These are phyloP conservation scores for Heterocephalus glaber DNA, from an alignment of 2,113 vertebrate genomes.

Conservation along the genomic window DNA sequence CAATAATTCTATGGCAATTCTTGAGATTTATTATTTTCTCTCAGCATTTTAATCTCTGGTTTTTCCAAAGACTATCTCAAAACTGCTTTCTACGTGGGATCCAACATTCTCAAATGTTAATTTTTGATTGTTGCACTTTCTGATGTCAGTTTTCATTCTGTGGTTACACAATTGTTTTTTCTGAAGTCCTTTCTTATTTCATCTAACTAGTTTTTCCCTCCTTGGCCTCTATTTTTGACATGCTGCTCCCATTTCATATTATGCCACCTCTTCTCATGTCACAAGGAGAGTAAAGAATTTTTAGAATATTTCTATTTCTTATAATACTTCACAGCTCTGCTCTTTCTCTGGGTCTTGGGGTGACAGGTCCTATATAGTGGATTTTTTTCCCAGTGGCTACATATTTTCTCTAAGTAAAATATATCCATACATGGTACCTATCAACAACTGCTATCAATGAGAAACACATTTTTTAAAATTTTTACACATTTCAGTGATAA, in stretches of 20 bases:
- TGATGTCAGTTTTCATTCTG: neutral
- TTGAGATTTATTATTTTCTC: neutral
- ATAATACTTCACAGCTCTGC: neutral
- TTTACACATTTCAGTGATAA: constrained; percentile 63
- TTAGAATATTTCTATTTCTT: neutral
- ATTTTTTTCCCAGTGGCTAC: neutral
- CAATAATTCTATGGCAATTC: neutral
- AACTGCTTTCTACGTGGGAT: neutral
- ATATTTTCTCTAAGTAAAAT: constrained; percentile 10
- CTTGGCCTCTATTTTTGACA: neutral
- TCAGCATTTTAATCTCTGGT: neutral
- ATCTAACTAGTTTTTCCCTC: neutral
- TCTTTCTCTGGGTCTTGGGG: neutral
- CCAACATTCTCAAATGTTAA: neutral
- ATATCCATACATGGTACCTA: neutral
- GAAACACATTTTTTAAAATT: neutral
- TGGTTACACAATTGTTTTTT: neutral
- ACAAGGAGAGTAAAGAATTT: neutral
- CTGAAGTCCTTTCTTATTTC: neutral
- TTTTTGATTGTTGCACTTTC: neutral
- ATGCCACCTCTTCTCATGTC: neutral
- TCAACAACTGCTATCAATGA: neutral
- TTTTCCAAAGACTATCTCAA: neutral
- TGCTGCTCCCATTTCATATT: neutral
- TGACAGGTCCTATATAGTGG: neutral